These are phyloP conservation scores for Criorhina ranunculi DNA, from an alignment of 2,888 invertebrate genomes.

Conservation along the genomic window DNA sequence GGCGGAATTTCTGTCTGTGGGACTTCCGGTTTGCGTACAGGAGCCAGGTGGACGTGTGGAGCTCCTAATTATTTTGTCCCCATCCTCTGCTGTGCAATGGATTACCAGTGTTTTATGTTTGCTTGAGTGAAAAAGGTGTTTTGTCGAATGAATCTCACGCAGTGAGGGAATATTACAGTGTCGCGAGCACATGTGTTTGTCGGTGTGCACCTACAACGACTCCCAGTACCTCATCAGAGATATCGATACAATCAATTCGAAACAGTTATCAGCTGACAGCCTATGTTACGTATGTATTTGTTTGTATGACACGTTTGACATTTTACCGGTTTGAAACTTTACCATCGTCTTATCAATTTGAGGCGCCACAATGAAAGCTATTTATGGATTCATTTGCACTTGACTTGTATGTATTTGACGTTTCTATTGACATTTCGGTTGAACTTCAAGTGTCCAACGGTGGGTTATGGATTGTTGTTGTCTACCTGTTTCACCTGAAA, in stretches of 20 bases:
- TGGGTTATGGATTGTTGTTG: not conserved
- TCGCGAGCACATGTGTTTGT: constrained; percentile 44
- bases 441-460: constrained; percentile 15
- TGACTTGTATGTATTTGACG: constrained; percentile 1
- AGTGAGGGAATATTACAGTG: constrained; percentile 28
- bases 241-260: constrained; percentile 21
- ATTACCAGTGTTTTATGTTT: constrained; percentile 72
- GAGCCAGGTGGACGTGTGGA: constrained; percentile 65
- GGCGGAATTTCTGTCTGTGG: constrained; percentile 61
- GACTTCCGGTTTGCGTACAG: constrained; percentile 70
- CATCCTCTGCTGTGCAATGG: constrained; percentile 51
- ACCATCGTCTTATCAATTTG: constrained; percentile 28
- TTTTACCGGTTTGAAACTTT: constrained; percentile 24
- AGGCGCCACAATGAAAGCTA: constrained; percentile 15
- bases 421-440: constrained; percentile 20
- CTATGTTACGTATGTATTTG: constrained; percentile 56
- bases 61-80: constrained; percentile 25
- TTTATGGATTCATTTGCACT: not conserved
- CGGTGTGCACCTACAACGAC: constrained; percentile 15
- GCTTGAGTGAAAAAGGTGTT: constrained; percentile 18
- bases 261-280: constrained; percentile 51
- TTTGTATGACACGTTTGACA: constrained; percentile 27
- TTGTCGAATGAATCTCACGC: constrained; percentile 23
- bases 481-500: constrained; percentile 36
- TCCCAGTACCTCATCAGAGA: no score